These are phyloP conservation scores for Periophthalmus magnuspinnatus DNA, from an alignment of 2,797 vertebrate genomes.

Conservation along the genomic window DNA sequence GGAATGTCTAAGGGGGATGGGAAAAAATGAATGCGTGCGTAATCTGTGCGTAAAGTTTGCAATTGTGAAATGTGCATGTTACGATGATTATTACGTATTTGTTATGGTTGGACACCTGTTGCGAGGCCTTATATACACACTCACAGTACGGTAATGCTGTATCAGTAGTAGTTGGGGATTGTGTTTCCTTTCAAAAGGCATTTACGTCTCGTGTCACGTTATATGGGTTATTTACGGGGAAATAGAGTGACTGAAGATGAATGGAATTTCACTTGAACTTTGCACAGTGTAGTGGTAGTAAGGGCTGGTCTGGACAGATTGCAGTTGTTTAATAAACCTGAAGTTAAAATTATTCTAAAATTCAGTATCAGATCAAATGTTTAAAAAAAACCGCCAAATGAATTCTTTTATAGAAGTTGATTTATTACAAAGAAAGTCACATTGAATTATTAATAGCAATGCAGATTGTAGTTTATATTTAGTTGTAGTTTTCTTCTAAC, in stretches of 20 bases:
- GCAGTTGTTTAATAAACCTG: neutral
- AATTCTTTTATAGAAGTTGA: too few relatives aligned
- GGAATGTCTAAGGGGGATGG: constrained; percentile 30
- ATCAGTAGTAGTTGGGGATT: neutral
- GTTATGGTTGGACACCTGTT: neutral
- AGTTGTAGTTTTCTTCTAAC: neutral
- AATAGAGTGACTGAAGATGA: too few relatives aligned
- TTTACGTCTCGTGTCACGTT: neutral
- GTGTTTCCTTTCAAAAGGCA: neutral
- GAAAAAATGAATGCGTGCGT: neutral
- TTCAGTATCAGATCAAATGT: too few relatives aligned
- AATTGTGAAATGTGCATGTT: constrained; percentile 18
- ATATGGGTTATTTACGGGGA: neutral
- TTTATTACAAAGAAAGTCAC: too few relatives aligned
- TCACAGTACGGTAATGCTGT: neutral
- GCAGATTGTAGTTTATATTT: too few relatives aligned
- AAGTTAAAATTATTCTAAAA: too few relatives aligned
- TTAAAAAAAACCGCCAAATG: too few relatives aligned
- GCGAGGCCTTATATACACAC: too few relatives aligned
- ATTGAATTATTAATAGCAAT: too few relatives aligned
- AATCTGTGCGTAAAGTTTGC: neutral
- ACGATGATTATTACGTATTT: neutral
- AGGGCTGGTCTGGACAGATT: neutral
- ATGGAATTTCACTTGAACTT: neutral
- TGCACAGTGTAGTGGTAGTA: neutral